Conservation (phyloP, 2,888 invertebrate species). For the Leptinotarsa haldemani region DNA sequence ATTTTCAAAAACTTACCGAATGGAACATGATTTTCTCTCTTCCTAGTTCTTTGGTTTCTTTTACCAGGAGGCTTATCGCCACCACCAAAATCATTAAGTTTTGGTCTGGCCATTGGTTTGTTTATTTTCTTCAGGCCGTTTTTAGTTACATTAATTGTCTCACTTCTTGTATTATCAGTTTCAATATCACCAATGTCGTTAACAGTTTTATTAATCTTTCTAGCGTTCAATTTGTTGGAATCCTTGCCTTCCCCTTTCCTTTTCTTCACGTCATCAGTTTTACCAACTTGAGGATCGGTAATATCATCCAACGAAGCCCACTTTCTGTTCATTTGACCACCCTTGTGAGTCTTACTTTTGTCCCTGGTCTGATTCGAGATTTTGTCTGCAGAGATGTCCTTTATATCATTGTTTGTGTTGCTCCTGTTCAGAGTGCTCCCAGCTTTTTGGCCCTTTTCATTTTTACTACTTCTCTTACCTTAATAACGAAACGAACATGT, state of each 20-base stretch:
- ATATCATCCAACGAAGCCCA: conserved; percentile 73
- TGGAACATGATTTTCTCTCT: conserved; percentile 64
- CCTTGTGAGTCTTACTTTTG: conserved; percentile 63
- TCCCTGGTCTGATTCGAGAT: conserved; percentile 58
- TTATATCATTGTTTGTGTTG: conserved; percentile 70
- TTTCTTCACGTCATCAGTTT: conserved; percentile 62
- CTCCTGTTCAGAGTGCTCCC: conserved; percentile 65
- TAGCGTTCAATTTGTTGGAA: conserved; percentile 65
- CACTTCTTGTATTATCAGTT: conserved; percentile 55
- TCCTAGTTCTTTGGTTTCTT: conserved; percentile 69
- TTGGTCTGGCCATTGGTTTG: conserved; percentile 55
- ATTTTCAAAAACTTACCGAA: conserved; percentile 54
- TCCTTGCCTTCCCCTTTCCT: conserved; percentile 64
- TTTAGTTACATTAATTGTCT: conserved; percentile 56
- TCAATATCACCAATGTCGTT: conserved; percentile 58
- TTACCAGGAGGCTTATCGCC: conserved; percentile 63
- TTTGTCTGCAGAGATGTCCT: conserved; percentile 57
- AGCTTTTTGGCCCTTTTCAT: conserved; percentile 61
- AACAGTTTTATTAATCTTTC: conserved; percentile 64
- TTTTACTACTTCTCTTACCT: conserved; percentile 63
- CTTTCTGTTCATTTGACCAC: conserved; percentile 67
- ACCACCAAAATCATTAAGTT: conserved; percentile 54
- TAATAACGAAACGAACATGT: conserved; percentile 14
- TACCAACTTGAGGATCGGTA: conserved; percentile 65
- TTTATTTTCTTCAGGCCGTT: conserved; percentile 59